phyloP scores from a whole-genome alignment of 2,797 vertebrate species.

The Pseudomugil gertrudae region DNA sequence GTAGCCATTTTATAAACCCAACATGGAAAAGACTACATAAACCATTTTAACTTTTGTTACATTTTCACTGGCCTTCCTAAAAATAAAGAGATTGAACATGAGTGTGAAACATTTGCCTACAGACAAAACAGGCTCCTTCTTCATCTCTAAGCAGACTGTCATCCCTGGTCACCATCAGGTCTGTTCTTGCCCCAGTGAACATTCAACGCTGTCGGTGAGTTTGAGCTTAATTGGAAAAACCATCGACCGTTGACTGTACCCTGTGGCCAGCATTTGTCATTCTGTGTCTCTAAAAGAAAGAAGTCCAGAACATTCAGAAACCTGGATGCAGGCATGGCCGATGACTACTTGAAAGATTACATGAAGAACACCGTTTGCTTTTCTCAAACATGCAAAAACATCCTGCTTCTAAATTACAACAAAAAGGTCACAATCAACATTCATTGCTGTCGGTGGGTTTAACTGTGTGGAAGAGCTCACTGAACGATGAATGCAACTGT shows the following conservation, averaged over 20 bases:
- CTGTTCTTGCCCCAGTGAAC: slow-evolving; percentile 89
- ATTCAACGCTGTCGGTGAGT: slow-evolving; percentile 99
- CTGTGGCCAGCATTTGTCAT: slow-evolving; percentile 85
- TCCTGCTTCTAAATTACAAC: slow-evolving; percentile 63
- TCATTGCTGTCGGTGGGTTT: slow-evolving; percentile 99
- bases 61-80: slow-evolving; percentile 32
- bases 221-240: slow-evolving; percentile 95
- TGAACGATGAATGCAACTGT: slow-evolving; percentile 99
- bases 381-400: slow-evolving; percentile 14
- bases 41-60: slow-evolving; percentile 7
- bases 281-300: slow-evolving; percentile 12
- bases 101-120: slow-evolving; percentile 38
- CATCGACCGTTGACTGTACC: slow-evolving; percentile 99
- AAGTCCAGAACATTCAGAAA: slow-evolving; percentile 16
- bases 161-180: slow-evolving; percentile 71
- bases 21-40: background rate
- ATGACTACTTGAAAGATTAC: slow-evolving; percentile 26
- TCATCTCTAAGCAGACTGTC: slow-evolving; percentile 68
- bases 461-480: slow-evolving; percentile 96
- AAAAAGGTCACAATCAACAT: slow-evolving; percentile 99
- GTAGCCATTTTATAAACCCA: slow-evolving; percentile 5
- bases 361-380: slow-evolving; percentile 13
- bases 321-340: slow-evolving; percentile 16
- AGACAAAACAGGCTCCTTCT: slow-evolving; percentile 42
- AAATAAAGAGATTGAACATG: slow-evolving; percentile 19